Percentiles rank a stretch among this genome's conserved stretches.
These are phyloP conservation scores for Semotilus atromaculatus DNA, from an alignment of 2,797 vertebrate genomes.

Conservation along the genomic window DNA sequence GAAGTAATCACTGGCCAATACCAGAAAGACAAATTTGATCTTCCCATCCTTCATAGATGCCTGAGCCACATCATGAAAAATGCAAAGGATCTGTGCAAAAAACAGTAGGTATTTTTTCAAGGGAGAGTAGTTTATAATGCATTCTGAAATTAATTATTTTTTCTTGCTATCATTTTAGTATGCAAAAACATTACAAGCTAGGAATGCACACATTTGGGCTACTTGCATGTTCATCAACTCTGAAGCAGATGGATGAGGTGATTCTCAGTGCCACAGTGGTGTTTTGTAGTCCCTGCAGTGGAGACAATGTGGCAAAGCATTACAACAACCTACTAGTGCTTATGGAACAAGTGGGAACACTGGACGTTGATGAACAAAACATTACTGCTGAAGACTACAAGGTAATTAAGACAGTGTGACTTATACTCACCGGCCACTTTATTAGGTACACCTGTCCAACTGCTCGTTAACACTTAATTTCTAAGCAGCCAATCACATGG, in stretches of 20 bases:
- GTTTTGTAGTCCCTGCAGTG: conserved; percentile 11
- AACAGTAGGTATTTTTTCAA: not conserved
- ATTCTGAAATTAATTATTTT: not conserved
- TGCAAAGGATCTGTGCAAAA: conserved; percentile 12
- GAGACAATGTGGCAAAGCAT: conserved; percentile 4
- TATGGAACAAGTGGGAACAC: not conserved
- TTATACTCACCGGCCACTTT: too few species aligned
- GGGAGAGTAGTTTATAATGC: too few species aligned
- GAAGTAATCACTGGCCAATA: conserved; percentile 5
- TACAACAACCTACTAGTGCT: not conserved
- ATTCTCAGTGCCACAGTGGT: not conserved
- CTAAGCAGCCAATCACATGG: too few species aligned
- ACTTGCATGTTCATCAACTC: not conserved
- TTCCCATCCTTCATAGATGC: conserved; percentile 14
- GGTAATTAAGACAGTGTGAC: not conserved
- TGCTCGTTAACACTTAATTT: too few species aligned
- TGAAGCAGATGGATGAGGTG: not conserved
- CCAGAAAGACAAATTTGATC: not conserved
- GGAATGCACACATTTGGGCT: not conserved
- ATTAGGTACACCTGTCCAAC: too few species aligned
- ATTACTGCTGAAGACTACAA: not conserved
- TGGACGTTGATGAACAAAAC: not conserved
- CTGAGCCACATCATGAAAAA: conserved; percentile 14
- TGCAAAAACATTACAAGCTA: not conserved
- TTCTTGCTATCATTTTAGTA: not conserved